Base-by-base conservation (phyloP, 64 coral and sea anemone species). In the Montipora sp. region DNA sequence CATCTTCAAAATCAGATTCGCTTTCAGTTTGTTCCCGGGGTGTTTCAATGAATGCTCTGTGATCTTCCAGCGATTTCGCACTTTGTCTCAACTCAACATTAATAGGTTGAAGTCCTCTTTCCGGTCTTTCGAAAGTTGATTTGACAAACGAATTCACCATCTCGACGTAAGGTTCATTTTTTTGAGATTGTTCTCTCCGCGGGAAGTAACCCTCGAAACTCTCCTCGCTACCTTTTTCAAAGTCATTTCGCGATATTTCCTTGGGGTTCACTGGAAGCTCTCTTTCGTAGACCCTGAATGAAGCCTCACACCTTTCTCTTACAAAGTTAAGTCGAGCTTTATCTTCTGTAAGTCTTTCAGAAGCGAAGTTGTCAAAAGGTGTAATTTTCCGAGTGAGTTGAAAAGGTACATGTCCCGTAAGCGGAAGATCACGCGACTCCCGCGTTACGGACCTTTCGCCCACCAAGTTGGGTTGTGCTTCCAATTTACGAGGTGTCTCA, bases 1-100 rank as follows among this genome's bases (percentile, higher is more conserved):
- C 91, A 18, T 93, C 91, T 48, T 80, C 75, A 12, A 61, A 84
- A 6, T 88, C 91, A 72, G 91, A 88, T 8, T 82, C 53, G 16
- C 91, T 88, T 72, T 73, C 91, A 4, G 78, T 19, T 1, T 50
- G 44, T 18, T 73, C 59, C 19, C 21, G 22, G 19, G 82, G 65
- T 8, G 47, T n/a, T 85, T 51, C 61, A 85, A 85, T 5, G 7
- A 50, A 49, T 22, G 27, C 65, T 44, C 82, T 51, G 19, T 10
- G 21, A 46, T 72, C 82, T 71, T 50, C 81, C 13, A 47, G 47
- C 4, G 82, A 70, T 4, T 85, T 65, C 19, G 71, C 3, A n/a
- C 59, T 71, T 72, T 49, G 61, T 19, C 65, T 69, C 8, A 71
- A 71, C 66, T 44, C 66, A 11, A 71, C 36, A 5, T 85, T 23